Percentiles rank a stretch among this genome's conserved stretches.
These are phyloP conservation scores for Campoletis raptor DNA, from an alignment of 2,888 invertebrate genomes.

Conservation along the genomic window DNA sequence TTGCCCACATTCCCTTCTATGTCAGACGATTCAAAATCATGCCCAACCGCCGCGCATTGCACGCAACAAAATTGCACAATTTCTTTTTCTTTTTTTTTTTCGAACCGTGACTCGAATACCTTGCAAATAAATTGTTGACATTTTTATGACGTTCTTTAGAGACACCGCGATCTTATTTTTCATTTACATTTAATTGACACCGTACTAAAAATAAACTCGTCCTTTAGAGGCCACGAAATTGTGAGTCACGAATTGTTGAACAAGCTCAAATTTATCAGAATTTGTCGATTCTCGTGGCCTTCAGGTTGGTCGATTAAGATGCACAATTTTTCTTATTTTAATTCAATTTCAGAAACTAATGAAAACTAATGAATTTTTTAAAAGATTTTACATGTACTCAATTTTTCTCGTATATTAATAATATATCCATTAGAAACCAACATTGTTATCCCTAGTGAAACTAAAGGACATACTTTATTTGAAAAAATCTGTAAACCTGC, in stretches of 20 bases:
- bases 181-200: constrained; percentile 15
- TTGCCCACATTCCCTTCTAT: constrained; percentile 59
- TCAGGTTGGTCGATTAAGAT: neutral
- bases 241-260: neutral
- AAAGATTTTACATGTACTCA: no score
- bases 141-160: constrained; percentile 2
- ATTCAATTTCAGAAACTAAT: neutral
- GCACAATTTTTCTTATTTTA: neutral
- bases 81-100: neutral
- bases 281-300: neutral
- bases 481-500: no score
- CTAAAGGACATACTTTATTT: no score
- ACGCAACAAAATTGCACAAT: constrained; percentile 53
- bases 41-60: constrained; percentile 4
- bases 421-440: no score
- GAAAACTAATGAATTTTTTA: no score
- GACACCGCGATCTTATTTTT: neutral
- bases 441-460: no score
- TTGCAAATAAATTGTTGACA: neutral
- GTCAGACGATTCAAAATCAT: constrained; percentile 57
- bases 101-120: constrained; percentile 19
- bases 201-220: neutral
- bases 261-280: neutral
- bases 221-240: constrained; percentile 10
- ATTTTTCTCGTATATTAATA: no score